Base-by-base conservation (phyloP, 1,140 invertebrate species). In the Zaprionus capensis region DNA sequence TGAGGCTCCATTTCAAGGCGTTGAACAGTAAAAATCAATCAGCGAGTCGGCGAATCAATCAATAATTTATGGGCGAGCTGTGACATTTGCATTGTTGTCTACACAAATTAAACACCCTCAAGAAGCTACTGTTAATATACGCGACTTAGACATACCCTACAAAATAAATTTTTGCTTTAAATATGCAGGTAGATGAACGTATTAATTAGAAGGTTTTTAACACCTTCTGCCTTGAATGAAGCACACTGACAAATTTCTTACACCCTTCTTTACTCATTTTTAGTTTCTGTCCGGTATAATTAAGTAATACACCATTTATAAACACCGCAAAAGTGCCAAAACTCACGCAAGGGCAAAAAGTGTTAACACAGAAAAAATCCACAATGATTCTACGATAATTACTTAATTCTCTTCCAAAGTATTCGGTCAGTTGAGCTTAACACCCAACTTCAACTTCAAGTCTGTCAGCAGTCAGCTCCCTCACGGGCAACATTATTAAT, bases 21-120 rank as follows among this genome's bases (percentile, higher is more conserved):
- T 51, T 55, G 46, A 57, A 31, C 17, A 24, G 69, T 34, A 63
- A 67, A 71, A 81, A 81, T 88, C 81, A 79, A 81, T 81, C 85
- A 79, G 71, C 53, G 36, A 76, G 78, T 81, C 81, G 76, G 65
- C 56, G 56, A 66, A 84, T 90, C 85, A 76, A 90, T 90, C 78
- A 83, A 71, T 78, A 78, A 70, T 70, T 64, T 80, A 68, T 70
- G 34, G 38, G 72, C 71, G n/a, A 55, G 44, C 11, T 65, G 61
- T 64, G 67, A 67, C 66, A 77, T 73, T 72, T 73, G 76, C 64
- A 67, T 82, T 75, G 14, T 55, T 36, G n/a, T 51, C 63, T 56
- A 51, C 68, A 68, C 26, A 36, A 38, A 55, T 62, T 71, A 24
- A 68, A 73, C n/a, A 51, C 4, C 9, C 9, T 51, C 6, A 14